Base-by-base conservation (phyloP, 2,113 vertebrate genomes). In the Lepus timidus region DNA sequence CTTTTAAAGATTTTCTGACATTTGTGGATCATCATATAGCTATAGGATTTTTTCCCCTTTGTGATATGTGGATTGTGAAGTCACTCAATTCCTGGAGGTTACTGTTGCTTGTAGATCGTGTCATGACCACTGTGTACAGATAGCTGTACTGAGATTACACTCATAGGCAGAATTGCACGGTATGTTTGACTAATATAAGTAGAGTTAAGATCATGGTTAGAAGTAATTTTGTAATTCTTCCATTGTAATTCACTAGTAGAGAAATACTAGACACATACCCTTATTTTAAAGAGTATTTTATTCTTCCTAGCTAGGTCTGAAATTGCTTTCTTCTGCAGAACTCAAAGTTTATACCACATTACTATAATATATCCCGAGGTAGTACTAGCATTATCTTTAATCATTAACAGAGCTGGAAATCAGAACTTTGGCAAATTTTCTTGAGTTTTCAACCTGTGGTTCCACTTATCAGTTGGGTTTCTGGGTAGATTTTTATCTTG, bases 1-100 rank as follows among this genome's bases (percentile, higher is more conserved):
- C 44, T 92, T 27, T 65, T 19, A 65, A 82, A 70, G 74, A 71
- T 81, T 97, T 96, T 70, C 81, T 97, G 90, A 85, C 82, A 88
- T 94, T 93, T n/a, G 73, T 85, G 73, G 39, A 70, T 79, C 90
- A 51, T 92, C 31, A 85, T 19, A n/a, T 49, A 82, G 81, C 71
- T 92, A 36, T 71, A 83, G 82, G 20, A 73, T 6, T 13, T 70
- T 55, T 89, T 13, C 25, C 49, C 20, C 25, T 64, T 64, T 71
- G 61, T 74, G 78, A 94, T 39, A 39, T 19, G 80, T 83, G 74
- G 64, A 52, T 83, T 93, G 52, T 79, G 74, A 92, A 90, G 90
- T 79, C 84, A 85, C 51, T 88, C 17, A 27, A 61, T 88, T 75
- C 76, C 58, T 88, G 90, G 27, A 27, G 67, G 17, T 74, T 73